Evolutionary conservation across 2,888 invertebrate species (phyloP).

Genomic region (Andricus curvator): DNA sequence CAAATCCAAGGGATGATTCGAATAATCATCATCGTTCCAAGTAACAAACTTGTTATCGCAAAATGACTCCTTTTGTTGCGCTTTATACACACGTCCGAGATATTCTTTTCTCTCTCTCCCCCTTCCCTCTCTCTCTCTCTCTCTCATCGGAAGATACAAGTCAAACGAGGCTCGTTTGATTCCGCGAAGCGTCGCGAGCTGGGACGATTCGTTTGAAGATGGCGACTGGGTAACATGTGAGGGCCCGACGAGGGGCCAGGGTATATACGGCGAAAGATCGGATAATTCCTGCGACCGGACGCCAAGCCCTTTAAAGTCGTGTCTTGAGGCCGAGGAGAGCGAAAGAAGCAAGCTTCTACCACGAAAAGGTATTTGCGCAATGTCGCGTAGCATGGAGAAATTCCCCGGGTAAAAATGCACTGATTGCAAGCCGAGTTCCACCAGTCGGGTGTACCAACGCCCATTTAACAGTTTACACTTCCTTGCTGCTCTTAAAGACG

Average conservation of each 20-base stretch:
- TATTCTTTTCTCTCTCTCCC: background rate
- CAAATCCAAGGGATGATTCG: constrained; percentile 18
- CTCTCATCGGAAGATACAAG: constrained; percentile 32
- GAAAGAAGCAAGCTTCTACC: constrained; percentile 46
- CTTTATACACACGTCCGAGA: constrained; percentile 27
- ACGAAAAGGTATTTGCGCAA: constrained; percentile 50
- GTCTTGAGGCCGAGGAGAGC: constrained; percentile 38
- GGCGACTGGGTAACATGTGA: constrained; percentile 38
- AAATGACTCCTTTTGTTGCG: constrained; percentile 38
- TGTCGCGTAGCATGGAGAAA: constrained; percentile 45
- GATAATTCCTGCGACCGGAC: constrained; percentile 32
- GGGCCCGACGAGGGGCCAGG: constrained; percentile 34
- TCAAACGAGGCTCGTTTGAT: constrained; percentile 39
- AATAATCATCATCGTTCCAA: constrained; percentile 29
- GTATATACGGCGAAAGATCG: constrained; percentile 37
- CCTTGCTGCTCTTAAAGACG: constrained; percentile 21
- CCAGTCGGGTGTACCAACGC: constrained; percentile 40
- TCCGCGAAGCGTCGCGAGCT: constrained; percentile 32
- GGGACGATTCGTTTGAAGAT: constrained; percentile 39
- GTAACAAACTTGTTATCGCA: constrained; percentile 30
- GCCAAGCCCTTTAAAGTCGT: constrained; percentile 43
- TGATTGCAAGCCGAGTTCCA: constrained; percentile 42
- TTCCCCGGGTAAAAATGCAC: constrained; percentile 48
- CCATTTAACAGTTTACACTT: constrained; percentile 47
- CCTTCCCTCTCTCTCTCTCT: background rate